phyloP scores from a whole-genome alignment of 1,140 invertebrate genomes.

The Cyclina sinensis region DNA sequence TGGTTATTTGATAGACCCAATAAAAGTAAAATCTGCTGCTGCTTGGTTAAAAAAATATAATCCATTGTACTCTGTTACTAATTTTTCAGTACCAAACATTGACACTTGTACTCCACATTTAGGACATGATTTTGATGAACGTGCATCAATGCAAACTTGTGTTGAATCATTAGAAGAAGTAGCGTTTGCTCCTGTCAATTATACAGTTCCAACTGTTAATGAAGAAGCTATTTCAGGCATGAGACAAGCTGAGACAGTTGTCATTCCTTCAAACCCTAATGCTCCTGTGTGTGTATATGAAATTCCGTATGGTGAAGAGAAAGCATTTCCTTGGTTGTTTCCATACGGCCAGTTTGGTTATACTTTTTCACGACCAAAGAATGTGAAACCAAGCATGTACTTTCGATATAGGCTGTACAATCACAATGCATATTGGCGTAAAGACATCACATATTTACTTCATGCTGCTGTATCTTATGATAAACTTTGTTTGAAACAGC shows the following conservation, averaged over 20 bases:
- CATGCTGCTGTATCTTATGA: conserved; percentile 52
- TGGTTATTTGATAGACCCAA: not conserved
- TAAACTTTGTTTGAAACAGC: conserved; percentile 23
- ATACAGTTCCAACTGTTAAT: not conserved
- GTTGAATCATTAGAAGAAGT: not conserved
- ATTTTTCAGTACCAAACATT: too few relatives aligned
- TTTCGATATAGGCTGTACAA: conserved; percentile 29
- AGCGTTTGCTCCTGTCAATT: conserved; percentile 11
- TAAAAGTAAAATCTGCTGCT: not conserved
- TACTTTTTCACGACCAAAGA: not conserved
- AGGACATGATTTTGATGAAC: not conserved
- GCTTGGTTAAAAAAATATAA: not conserved
- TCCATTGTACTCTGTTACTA: too few relatives aligned
- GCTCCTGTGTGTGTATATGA: conserved; percentile 26
- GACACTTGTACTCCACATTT: not conserved
- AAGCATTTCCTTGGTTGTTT: conserved; percentile 33
- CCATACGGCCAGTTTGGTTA: conserved; percentile 18
- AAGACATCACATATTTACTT: conserved; percentile 25
- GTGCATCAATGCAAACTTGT: not conserved
- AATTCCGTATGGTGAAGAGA: conserved; percentile 34
- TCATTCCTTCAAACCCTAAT: conserved; percentile 4
- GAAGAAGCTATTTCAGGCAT: not conserved
- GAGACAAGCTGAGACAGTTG: not conserved
- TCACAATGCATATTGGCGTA: conserved; percentile 23
- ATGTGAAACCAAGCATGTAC: not conserved